Conservation (phyloP, 2,797 vertebrate species). For the Lutjanus campechanus region DNA sequence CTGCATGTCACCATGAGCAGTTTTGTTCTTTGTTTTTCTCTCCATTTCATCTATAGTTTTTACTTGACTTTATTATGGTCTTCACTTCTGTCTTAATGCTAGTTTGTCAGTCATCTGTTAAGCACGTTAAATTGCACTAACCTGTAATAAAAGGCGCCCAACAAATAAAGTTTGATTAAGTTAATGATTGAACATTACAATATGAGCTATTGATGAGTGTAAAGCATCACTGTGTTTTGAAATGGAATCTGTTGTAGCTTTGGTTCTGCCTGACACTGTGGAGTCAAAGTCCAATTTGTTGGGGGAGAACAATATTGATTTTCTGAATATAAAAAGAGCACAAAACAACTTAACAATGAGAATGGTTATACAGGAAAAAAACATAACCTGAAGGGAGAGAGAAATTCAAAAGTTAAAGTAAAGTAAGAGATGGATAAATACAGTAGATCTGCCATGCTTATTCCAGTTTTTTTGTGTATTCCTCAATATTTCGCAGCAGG, state of each 20-base stretch:
- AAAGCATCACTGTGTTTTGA: neutral
- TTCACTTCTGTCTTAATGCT: too few relatives aligned
- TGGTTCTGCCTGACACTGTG: neutral
- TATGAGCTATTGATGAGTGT: neutral
- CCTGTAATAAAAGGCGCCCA: too few relatives aligned
- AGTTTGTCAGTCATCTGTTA: too few relatives aligned
- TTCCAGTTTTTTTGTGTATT: neutral
- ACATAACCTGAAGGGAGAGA: neutral
- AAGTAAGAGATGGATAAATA: neutral
- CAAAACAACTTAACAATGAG: neutral
- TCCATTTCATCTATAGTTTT: too few relatives aligned
- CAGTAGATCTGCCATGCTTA: neutral
- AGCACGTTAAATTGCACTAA: too few relatives aligned
- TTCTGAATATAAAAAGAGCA: slow-evolving; percentile 11
- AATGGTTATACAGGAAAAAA: neutral
- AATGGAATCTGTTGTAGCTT: neutral
- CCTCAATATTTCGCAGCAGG: too few relatives aligned
- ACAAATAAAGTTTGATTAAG: too few relatives aligned
- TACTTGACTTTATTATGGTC: too few relatives aligned
- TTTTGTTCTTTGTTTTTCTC: too few relatives aligned
- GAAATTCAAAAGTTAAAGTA: neutral
- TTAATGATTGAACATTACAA: neutral
- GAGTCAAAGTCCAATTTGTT: neutral
- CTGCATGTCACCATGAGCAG: too few relatives aligned
- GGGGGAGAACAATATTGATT: slow-evolving; percentile 10